Evolutionary conservation across 2,888 invertebrate species (phyloP).

Genomic region (Troides aeacus): DNA sequence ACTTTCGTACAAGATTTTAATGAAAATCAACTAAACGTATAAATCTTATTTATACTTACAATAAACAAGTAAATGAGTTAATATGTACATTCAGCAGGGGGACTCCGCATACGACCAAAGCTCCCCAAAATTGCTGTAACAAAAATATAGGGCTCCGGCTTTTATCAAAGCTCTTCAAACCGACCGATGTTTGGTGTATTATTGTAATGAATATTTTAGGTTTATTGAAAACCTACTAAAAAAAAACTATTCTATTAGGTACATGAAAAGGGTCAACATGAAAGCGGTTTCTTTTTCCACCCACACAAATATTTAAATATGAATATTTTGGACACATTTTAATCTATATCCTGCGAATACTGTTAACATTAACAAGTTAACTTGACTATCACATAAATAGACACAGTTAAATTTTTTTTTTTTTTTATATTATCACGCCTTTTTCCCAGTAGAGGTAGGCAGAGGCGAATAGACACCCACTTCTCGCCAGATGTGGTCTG

Average conservation of each 20-base stretch:
- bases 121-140: constrained; percentile 73
- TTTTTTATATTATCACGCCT: too few relatives aligned
- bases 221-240: neutral
- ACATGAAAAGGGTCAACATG: neutral
- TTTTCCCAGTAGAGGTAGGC: too few relatives aligned
- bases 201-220: neutral
- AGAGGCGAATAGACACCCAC: too few relatives aligned
- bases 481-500: too few relatives aligned
- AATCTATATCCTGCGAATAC: too few relatives aligned
- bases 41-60: constrained; percentile 80
- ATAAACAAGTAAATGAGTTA: constrained; percentile 72
- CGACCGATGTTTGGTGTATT: constrained; percentile 42
- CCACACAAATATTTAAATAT: neutral
- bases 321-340: neutral
- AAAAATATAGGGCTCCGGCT: constrained; percentile 61
- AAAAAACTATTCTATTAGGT: neutral
- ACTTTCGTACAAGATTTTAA: constrained; percentile 65
- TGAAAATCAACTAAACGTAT: constrained; percentile 80
- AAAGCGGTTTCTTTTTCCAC: neutral
- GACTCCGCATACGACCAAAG: constrained; percentile 38
- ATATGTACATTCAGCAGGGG: constrained; percentile 70
- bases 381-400: too few relatives aligned
- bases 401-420: neutral
- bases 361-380: too few relatives aligned
- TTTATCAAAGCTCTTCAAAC: constrained; percentile 40